These are phyloP conservation scores for Cepphus grylle DNA, from an alignment of 2,113 vertebrate genomes.

Conservation along the genomic window DNA sequence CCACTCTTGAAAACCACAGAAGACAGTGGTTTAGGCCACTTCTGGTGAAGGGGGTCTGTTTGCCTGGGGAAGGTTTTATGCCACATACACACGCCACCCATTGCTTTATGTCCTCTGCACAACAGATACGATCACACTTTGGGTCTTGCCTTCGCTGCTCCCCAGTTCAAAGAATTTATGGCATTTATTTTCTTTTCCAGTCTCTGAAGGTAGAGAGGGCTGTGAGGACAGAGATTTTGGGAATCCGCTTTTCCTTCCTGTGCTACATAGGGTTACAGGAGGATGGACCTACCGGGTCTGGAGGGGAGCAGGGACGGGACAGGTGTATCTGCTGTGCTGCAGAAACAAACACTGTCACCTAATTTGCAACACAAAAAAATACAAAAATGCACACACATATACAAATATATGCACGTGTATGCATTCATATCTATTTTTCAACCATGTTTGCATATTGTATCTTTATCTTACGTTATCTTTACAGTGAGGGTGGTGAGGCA, in stretches of 20 bases:
- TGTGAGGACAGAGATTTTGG: not conserved
- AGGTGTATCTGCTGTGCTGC: accelerated
- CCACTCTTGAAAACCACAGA: not conserved
- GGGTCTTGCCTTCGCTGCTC: not conserved
- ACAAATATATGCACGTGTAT: accelerated
- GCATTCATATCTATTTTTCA: not conserved
- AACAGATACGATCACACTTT: accelerated
- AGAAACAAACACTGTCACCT: not conserved
- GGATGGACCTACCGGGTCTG: accelerated
- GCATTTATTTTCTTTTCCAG: not conserved
- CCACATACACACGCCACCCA: not conserved
- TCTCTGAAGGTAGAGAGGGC: not conserved
- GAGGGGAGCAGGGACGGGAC: not conserved
- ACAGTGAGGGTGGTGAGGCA: not conserved
- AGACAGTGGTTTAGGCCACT: not conserved
- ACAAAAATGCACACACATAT: accelerated
- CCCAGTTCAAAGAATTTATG: not conserved
- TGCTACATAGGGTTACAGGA: not conserved
- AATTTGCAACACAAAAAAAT: not conserved
- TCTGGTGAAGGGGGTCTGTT: not conserved
- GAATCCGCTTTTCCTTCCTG: not conserved
- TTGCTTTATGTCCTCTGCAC: not conserved
- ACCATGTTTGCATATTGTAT: accelerated
- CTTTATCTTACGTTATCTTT: not conserved
- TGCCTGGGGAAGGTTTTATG: not conserved